phyloP scores from a whole-genome alignment of 2,888 invertebrate species.

The Sepioteuthis lessoniana region DNA sequence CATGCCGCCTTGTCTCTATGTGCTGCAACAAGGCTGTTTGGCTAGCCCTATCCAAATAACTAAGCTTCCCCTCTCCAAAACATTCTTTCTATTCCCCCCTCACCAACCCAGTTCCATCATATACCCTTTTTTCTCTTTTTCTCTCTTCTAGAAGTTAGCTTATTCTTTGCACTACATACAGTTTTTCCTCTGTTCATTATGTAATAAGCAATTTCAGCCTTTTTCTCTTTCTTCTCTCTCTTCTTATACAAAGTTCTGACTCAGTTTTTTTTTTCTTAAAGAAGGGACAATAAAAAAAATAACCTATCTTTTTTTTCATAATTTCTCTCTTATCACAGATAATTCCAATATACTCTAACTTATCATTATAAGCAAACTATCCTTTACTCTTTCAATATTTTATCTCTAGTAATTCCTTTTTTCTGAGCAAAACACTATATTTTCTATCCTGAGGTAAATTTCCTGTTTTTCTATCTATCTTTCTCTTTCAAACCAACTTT shows the following conservation, averaged over 20 bases:
- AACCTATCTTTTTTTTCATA: not conserved
- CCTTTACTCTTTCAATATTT: not conserved
- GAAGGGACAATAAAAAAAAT: too few species aligned
- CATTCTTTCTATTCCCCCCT: too few species aligned
- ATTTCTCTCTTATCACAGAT: not conserved
- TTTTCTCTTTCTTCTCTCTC: not conserved
- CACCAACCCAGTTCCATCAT: not conserved
- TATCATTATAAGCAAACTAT: not conserved
- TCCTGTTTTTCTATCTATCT: too few species aligned
- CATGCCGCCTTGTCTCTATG: not conserved
- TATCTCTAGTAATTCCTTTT: not conserved
- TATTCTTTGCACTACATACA: not conserved
- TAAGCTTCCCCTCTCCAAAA: not conserved
- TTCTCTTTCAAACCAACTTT: too few species aligned
- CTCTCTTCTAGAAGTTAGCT: not conserved
- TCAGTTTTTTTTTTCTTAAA: too few species aligned
- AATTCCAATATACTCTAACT: not conserved
- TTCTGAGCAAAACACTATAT: not conserved
- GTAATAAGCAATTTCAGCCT: not conserved
- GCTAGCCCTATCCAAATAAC: slow-evolving; percentile 33
- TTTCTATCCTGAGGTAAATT: not conserved
- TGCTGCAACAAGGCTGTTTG: not conserved
- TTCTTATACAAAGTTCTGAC: not conserved
- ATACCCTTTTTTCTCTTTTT: not conserved
- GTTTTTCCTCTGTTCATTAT: not conserved